Evolutionary conservation across 2,797 vertebrate genomes (phyloP).

Genomic region (Danio kyathit): DNA sequence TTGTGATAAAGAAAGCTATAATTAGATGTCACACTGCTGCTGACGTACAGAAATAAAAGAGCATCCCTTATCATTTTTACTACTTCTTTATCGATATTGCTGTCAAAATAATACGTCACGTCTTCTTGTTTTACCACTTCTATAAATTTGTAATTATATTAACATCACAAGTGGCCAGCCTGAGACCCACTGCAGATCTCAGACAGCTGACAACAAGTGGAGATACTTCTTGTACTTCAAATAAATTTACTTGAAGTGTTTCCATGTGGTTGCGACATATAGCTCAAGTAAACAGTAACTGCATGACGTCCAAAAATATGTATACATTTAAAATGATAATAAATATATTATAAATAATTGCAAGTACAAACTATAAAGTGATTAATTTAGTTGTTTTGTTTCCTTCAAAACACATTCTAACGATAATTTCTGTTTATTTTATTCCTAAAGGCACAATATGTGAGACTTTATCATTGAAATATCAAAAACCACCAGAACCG

Average conservation of each 20-base stretch:
- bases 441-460: no score
- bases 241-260: neutral
- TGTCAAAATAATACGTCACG: neutral
- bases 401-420: no score
- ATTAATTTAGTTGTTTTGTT: no score
- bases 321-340: neutral
- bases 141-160: neutral
- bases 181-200: neutral
- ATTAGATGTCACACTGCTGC: neutral
- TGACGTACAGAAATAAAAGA: neutral
- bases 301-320: neutral
- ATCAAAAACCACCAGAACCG: no score
- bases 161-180: neutral
- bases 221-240: neutral
- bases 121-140: neutral
- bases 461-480: no score
- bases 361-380: no score
- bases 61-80: neutral
- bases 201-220: slow-evolving; percentile 15
- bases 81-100: neutral
- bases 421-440: no score
- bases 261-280: neutral
- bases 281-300: neutral
- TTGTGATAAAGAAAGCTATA: neutral
- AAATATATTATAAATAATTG: no score